These are phyloP conservation scores for Acropora tenuis DNA, from an alignment of 64 coral and sea anemone species.

Conservation along the genomic window DNA sequence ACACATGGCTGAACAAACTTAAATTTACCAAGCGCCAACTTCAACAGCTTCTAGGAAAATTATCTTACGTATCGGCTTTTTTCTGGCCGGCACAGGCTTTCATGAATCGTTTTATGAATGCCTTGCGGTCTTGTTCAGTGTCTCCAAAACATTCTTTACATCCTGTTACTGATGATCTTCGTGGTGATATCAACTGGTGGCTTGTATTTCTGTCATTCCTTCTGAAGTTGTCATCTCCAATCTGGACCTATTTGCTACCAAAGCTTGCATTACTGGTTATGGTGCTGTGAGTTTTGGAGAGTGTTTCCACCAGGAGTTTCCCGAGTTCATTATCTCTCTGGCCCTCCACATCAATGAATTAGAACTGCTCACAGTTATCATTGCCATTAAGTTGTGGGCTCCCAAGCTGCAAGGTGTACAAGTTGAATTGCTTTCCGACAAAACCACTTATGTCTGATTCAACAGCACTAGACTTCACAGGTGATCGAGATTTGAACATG, in stretches of 20 bases:
- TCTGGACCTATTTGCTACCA: constrained; percentile 53
- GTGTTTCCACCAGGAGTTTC: constrained; percentile 43
- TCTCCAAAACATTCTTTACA: constrained; percentile 4
- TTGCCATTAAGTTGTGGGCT: constrained; percentile 37
- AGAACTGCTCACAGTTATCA: constrained; percentile 51
- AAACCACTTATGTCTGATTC: no score
- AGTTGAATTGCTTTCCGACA: constrained; percentile 11
- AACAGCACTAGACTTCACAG: no score
- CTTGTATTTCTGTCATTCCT: constrained; percentile 55
- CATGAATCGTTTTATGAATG: constrained; percentile 51
- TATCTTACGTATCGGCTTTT: constrained; percentile 56
- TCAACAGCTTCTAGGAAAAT: constrained; percentile 22
- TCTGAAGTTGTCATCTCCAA: constrained; percentile 33
- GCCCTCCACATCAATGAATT: constrained; percentile 46
- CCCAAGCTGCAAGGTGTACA: constrained; percentile 6
- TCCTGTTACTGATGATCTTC: constrained; percentile 29
- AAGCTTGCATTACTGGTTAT: constrained; percentile 54
- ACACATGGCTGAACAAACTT: background rate
- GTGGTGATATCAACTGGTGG: constrained; percentile 58
- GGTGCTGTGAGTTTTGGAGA: constrained; percentile 60
- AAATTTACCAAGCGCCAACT: constrained; percentile 15
- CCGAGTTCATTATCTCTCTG: constrained; percentile 12
- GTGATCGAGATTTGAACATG: no score
- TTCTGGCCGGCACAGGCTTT: constrained; percentile 43
- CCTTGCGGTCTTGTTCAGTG: constrained; percentile 1